A percentile compares a stretch with the other conserved stretches of the same genome.
Evolutionary conservation across 1,140 invertebrate species (phyloP).

Genomic region (Halictus rubicundus): DNA sequence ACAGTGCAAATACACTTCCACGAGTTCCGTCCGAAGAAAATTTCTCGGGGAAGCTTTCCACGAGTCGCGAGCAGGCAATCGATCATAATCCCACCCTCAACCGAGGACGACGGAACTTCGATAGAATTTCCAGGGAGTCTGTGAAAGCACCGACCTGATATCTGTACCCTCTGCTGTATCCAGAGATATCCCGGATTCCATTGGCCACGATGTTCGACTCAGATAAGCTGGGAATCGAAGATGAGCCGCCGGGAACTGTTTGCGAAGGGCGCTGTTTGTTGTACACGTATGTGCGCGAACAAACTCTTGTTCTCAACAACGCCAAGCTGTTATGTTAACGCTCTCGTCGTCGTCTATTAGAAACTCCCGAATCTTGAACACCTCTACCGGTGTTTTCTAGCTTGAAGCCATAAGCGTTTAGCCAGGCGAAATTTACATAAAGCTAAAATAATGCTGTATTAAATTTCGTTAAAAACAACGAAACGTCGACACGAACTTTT

Average conservation of each 20-base stretch:
- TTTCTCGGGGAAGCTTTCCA: neutral
- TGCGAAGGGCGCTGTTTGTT: neutral
- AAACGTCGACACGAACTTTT: too few species aligned
- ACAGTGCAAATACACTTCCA: conserved; percentile 1
- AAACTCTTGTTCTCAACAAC: neutral
- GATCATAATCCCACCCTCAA: conserved; percentile 8
- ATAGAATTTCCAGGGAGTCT: conserved; percentile 16
- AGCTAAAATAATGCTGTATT: too few species aligned
- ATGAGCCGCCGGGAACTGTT: neutral
- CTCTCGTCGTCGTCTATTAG: too few species aligned
- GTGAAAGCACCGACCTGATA: conserved; percentile 3
- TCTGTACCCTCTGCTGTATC: neutral
- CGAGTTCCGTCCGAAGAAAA: neutral
- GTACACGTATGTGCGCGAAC: neutral
- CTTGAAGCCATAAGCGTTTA: too few species aligned
- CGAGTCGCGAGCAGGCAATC: conserved; percentile 8
- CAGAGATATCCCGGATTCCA: conserved; percentile 6
- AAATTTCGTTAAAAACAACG: too few species aligned
- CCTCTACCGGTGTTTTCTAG: too few species aligned
- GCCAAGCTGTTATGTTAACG: too few species aligned
- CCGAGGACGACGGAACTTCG: conserved; percentile 4
- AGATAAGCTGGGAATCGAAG: conserved; percentile 5
- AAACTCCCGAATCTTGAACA: too few species aligned
- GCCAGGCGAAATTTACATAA: too few species aligned
- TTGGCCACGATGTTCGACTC: neutral